phyloP scores from a whole-genome alignment of 2,797 vertebrate genomes.

The Poecile montanus region DNA sequence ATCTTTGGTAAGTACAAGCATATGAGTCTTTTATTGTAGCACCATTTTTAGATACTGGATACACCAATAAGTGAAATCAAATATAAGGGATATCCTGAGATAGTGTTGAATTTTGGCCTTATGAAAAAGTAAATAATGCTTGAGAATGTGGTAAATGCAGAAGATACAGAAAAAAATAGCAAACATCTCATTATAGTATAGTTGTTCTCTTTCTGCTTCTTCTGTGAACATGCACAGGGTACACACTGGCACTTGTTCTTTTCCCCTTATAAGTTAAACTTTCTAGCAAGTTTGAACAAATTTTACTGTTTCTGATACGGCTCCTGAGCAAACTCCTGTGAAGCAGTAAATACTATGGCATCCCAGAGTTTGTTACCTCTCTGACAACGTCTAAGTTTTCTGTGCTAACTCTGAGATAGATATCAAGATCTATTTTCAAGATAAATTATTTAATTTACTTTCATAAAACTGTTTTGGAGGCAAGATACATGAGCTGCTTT shows the following conservation, averaged over 20 bases:
- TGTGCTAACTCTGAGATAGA: background rate
- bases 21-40: background rate
- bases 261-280: background rate
- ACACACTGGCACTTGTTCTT: background rate
- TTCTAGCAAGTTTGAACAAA: background rate
- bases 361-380: background rate
- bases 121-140: background rate
- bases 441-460: slow-evolving; percentile 33
- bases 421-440: slow-evolving; percentile 2
- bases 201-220: background rate
- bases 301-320: background rate
- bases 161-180: background rate
- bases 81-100: background rate
- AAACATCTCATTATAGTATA: background rate
- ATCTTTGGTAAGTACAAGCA: background rate
- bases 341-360: background rate
- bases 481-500: background rate
- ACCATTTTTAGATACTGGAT: background rate
- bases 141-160: background rate
- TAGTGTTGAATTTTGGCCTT: background rate
- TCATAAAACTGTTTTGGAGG: background rate
- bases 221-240: background rate
- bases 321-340: background rate
- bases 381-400: background rate
- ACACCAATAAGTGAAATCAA: background rate